Evolutionary conservation across 2,113 vertebrate species (phyloP), one percentile per base, ranked within the genome.

Genomic region (Mesitornis unicolor): DNA sequence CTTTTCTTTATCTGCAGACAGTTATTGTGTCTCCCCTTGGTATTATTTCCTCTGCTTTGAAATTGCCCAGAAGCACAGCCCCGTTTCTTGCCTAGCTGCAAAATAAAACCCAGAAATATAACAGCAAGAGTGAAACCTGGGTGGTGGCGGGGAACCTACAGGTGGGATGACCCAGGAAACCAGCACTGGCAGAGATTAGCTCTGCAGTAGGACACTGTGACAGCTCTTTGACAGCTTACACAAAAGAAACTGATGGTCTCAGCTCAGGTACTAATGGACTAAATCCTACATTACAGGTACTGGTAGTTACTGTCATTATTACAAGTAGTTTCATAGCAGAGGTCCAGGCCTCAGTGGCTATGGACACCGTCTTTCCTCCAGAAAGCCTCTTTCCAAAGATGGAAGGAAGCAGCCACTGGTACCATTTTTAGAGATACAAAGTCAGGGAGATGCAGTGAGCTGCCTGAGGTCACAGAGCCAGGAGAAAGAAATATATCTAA

Each of bases 21-120:
- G 67, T 84, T 96, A 89, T 75, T 82, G 70, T 90, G 36, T 64
- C 59, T 97, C 96, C 70, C 92, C 21, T 90, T 84, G 82, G 77
- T 89, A 75, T 89, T 95, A 59, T 84, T 93, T 92, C 79, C 33
- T 96, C n/a, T 65, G 22, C 65, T 68, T 75, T 29, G 67, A 95
- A 95, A 95, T 51, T 83, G 56, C 79, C 42, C 47, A 92, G 67
- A 82, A 87, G 82, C 54, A 75, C 18, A 54, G 51, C 54, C 65
- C 57, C 12, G 61, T 83, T 93, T 87, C 45, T 71, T 70, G n/a
- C 40, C 65, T 89, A 67, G 79, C 36, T 88, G 43, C 70, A 83
- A 88, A 86, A 76, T 86, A 93, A 93, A 90, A 12, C 45, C 33
- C 60, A 86, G 56, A 88, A 93, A 95, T 71, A 70, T 0, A 65